A percentile compares a stretch with the other conserved stretches of the same genome.
phyloP scores from a whole-genome alignment of 2,797 vertebrate species.

The Crocodylus rhombifer region DNA sequence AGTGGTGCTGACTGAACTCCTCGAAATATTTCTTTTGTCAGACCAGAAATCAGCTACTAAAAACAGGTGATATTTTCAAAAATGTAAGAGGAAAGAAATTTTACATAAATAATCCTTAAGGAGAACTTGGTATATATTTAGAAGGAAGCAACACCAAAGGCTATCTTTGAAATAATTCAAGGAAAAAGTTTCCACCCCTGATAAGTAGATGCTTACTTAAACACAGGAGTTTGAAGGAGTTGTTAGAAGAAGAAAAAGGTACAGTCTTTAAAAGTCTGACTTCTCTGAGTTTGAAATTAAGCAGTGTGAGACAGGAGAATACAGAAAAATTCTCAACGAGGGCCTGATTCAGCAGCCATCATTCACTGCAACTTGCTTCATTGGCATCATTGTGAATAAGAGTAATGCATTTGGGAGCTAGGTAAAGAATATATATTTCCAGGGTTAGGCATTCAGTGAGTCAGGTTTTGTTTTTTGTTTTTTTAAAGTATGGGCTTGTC shows the following conservation, averaged over 20 bases:
- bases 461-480: background rate
- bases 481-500: slow-evolving; percentile 72
- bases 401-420: slow-evolving; percentile 69
- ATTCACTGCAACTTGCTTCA: slow-evolving; percentile 38
- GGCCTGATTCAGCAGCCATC: slow-evolving; percentile 43
- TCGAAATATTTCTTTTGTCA: slow-evolving; percentile 74
- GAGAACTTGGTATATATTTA: slow-evolving; percentile 67
- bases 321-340: slow-evolving; percentile 60
- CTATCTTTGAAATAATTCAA: slow-evolving; percentile 78
- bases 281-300: slow-evolving; percentile 68
- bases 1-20: slow-evolving; percentile 66
- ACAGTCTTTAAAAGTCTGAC: slow-evolving; percentile 71
- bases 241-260: slow-evolving; percentile 83
- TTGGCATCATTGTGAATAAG: slow-evolving; percentile 48
- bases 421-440: slow-evolving; percentile 65
- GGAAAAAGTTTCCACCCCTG: slow-evolving; percentile 57
- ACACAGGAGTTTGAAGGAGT: slow-evolving; percentile 67
- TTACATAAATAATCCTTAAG: slow-evolving; percentile 79
- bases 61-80: slow-evolving; percentile 80
- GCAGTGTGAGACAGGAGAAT: slow-evolving; percentile 74
- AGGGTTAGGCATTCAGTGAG: slow-evolving; percentile 39
- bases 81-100: slow-evolving; percentile 78
- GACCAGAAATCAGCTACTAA: slow-evolving; percentile 77
- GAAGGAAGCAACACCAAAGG: slow-evolving; percentile 64
- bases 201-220: slow-evolving; percentile 75